A percentile compares a stretch with the other conserved stretches of the same genome.
Conservation (phyloP, 2,113 vertebrate genomes). For the Takifugu bimaculatus region DNA sequence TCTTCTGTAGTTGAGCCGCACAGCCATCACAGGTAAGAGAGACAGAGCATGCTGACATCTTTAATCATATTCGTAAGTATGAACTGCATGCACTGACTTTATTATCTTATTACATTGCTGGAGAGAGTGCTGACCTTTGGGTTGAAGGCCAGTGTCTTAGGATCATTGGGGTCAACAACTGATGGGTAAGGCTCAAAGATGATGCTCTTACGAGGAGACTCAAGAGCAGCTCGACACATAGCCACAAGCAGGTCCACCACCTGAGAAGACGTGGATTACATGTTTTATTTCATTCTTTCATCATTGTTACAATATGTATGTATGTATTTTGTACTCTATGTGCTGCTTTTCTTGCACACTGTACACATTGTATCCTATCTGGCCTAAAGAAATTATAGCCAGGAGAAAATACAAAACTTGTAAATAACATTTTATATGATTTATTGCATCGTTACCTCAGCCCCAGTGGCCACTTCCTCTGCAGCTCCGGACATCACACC, state of each 20-base stretch:
- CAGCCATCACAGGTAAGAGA: conserved; percentile 46
- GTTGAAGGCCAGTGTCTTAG: conserved; percentile 98
- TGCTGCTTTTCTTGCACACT: no score
- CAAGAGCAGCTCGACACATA: conserved; percentile 95
- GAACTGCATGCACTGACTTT: not conserved
- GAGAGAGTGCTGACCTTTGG: conserved; percentile 83
- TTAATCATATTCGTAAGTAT: conserved; percentile 17
- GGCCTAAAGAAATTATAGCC: not conserved
- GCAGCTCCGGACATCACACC: conserved; percentile 98
- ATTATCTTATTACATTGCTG: not conserved
- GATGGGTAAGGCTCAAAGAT: conserved; percentile 99
- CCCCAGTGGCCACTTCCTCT: conserved; percentile 96
- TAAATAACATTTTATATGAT: no score
- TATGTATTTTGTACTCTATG: not conserved
- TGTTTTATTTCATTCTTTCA: not conserved
- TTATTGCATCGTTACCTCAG: conserved; percentile 80
- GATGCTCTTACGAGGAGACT: conserved; percentile 97
- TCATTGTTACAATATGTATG: not conserved
- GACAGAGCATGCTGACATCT: conserved; percentile 53
- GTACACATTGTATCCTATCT: no score
- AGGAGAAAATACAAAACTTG: not conserved
- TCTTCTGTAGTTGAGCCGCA: conserved; percentile 82
- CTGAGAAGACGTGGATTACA: conserved; percentile 57
- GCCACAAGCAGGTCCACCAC: conserved; percentile 96
- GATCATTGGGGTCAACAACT: conserved; percentile 96